Conservation (phyloP, 2,888 invertebrate genomes). For the Ornithoptera priamus region DNA sequence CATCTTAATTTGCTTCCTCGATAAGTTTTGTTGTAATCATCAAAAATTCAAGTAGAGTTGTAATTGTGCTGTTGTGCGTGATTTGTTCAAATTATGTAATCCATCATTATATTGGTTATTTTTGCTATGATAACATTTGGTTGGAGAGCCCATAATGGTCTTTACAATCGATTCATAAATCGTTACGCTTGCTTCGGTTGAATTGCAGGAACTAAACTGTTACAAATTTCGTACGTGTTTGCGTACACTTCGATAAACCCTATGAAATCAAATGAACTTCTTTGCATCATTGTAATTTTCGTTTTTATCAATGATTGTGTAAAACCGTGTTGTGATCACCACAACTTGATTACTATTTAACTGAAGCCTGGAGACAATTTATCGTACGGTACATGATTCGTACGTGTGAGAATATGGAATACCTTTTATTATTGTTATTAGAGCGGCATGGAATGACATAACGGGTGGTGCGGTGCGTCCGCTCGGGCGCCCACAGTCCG, state of each 20-base stretch:
- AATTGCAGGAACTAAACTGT: constrained; percentile 4
- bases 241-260: neutral
- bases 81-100: neutral
- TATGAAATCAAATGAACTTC: neutral
- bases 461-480: constrained; percentile 55
- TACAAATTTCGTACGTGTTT: constrained; percentile 1
- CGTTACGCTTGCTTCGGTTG: neutral
- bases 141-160: neutral
- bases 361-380: constrained; percentile 42
- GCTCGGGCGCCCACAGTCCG: constrained; percentile 42
- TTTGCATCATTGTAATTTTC: too few species aligned
- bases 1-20: neutral
- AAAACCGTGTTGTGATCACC: neutral
- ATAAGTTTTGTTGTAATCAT: neutral
- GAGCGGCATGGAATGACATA: constrained; percentile 68
- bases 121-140: neutral
- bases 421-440: constrained; percentile 54
- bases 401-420: constrained; percentile 66
- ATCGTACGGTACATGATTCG: constrained; percentile 39
- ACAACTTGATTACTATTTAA: constrained; percentile 4
- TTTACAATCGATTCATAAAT: neutral
- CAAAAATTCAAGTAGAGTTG: neutral
- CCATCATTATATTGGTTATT: neutral
- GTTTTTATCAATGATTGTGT: too few species aligned
- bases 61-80: constrained; percentile 1